A percentile compares a stretch with the other conserved stretches of the same genome.
These are phyloP conservation scores for Theretra japonica DNA, from an alignment of 2,888 invertebrate species.

Conservation along the genomic window DNA sequence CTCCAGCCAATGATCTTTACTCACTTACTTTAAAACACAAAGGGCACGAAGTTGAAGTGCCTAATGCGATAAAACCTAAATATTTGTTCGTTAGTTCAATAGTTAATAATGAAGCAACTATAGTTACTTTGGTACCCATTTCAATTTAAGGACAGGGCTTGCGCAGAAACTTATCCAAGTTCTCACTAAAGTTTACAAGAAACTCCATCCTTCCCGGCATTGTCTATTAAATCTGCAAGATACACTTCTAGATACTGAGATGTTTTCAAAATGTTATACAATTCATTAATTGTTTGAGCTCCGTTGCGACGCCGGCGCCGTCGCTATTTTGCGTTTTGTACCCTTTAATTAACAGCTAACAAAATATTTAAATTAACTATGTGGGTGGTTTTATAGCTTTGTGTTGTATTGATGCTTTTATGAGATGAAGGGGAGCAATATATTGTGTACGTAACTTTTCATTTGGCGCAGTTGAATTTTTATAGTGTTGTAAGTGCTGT, in stretches of 20 bases:
- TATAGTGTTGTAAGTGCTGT: too few relatives aligned
- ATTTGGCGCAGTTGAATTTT: too few relatives aligned
- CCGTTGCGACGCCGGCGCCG: constrained; percentile 9
- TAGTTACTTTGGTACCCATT: constrained; percentile 77
- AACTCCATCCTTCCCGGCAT: constrained; percentile 74
- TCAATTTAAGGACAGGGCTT: constrained; percentile 78
- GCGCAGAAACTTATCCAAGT: constrained; percentile 75
- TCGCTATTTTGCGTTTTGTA: constrained; percentile 1
- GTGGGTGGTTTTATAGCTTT: not conserved
- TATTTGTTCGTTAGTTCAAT: constrained; percentile 58
- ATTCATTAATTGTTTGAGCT: constrained; percentile 52
- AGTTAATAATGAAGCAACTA: constrained; percentile 70
- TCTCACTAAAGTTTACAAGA: constrained; percentile 71
- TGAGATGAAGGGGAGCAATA: not conserved
- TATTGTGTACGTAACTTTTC: not conserved
- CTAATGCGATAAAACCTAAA: constrained; percentile 33
- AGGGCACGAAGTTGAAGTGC: not conserved
- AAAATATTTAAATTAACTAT: constrained; percentile 4
- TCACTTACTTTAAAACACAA: not conserved
- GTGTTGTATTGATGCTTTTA: not conserved
- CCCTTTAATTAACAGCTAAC: constrained; percentile 9
- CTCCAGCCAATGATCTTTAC: not conserved
- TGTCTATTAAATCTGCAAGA: constrained; percentile 81
- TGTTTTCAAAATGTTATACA: constrained; percentile 59
- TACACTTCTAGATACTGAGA: constrained; percentile 65